phyloP scores from a whole-genome alignment of 37 sponge, comb jelly and placozoan genomes.

The Tethya wilhelma region DNA sequence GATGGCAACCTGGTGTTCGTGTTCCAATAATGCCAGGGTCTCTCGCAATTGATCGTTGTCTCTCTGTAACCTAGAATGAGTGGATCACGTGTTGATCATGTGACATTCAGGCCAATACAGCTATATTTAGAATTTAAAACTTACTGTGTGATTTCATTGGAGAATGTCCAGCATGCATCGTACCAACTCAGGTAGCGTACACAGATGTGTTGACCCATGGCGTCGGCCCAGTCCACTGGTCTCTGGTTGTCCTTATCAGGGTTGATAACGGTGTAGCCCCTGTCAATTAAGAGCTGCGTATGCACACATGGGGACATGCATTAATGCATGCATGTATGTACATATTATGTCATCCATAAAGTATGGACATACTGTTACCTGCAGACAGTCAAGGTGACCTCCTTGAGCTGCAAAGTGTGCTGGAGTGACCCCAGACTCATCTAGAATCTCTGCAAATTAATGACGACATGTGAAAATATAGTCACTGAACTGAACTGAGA shows the following conservation, averaged over 20 bases:
- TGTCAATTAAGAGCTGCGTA: conserved; percentile 60
- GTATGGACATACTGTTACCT: conserved; percentile 18
- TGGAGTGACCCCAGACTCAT: conserved; percentile 80
- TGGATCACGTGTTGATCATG: background rate
- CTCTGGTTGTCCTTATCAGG: conserved; percentile 70
- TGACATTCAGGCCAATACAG: background rate
- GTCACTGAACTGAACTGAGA: conserved; percentile 1
- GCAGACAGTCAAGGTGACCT: conserved; percentile 83
- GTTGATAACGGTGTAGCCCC: conserved; percentile 33
- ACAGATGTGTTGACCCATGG: conserved; percentile 54
- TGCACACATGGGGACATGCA: background rate
- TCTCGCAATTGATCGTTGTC: conserved; percentile 51
- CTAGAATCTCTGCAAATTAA: conserved; percentile 43
- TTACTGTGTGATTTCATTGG: conserved; percentile 59
- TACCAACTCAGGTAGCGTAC: conserved; percentile 69
- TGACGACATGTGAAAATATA: background rate
- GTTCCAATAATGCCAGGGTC: conserved; percentile 11
- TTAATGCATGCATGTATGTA: conserved; percentile 4
- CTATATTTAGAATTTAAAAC: too few relatives aligned
- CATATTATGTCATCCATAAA: background rate
- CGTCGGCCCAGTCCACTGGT: conserved; percentile 83
- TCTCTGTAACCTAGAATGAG: conserved; percentile 41
- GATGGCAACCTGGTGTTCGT: conserved; percentile 54
- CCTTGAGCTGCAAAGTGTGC: conserved; percentile 84
- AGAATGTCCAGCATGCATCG: conserved; percentile 66